These are phyloP conservation scores for Osmoderma eremita DNA, from an alignment of 2,888 invertebrate genomes.

Conservation along the genomic window DNA sequence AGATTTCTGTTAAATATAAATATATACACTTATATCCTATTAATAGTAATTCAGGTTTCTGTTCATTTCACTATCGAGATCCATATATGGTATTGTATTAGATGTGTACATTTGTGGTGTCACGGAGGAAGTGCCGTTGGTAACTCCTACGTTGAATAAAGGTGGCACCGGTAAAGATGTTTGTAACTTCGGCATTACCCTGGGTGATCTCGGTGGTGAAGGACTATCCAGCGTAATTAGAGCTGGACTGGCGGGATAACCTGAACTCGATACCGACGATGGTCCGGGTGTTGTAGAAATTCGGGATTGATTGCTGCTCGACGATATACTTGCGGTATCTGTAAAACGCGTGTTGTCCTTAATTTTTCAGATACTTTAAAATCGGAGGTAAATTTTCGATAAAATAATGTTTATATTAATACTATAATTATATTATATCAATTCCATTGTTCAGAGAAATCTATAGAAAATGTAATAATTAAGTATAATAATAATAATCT, in stretches of 20 bases:
- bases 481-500: too few species aligned
- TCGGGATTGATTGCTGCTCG: conserved; percentile 62
- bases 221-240: conserved; percentile 73
- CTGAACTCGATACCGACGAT: conserved; percentile 69
- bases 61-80: conserved; percentile 58
- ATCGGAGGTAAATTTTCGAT: too few species aligned
- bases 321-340: conserved; percentile 63
- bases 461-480: too few species aligned
- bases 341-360: conserved; percentile 43
- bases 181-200: conserved; percentile 30
- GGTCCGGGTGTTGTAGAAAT: conserved; percentile 61
- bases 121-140: conserved; percentile 33
- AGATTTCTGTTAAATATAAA: conserved; percentile 32
- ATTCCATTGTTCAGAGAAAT: too few species aligned
- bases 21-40: conserved; percentile 36
- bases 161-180: conserved; percentile 26
- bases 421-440: too few species aligned
- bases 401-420: too few species aligned
- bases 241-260: conserved; percentile 70
- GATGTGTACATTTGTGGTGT: conserved; percentile 46
- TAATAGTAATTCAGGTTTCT: conserved; percentile 45
- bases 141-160: conserved; percentile 32
- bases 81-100: conserved; percentile 57
- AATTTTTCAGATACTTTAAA: too few species aligned
- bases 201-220: conserved; percentile 67